Conservation (phyloP, 2,888 invertebrate genomes). For the Acanthosepion lycidas region DNA sequence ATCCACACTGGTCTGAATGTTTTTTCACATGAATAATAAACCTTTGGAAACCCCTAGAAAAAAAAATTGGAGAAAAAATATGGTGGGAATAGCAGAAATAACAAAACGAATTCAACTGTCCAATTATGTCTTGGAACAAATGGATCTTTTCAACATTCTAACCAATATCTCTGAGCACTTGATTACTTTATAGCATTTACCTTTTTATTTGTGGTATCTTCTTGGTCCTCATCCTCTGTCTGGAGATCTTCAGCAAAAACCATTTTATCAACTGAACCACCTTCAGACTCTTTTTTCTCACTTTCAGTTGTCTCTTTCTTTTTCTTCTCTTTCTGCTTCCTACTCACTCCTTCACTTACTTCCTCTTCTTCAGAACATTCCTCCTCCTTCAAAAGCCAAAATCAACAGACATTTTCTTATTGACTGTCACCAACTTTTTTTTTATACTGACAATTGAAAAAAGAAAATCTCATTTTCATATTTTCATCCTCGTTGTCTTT, state of each 20-base stretch:
- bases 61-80: no score
- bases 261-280: slow-evolving; percentile 50
- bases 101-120: no score
- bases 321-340: neutral
- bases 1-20: no score
- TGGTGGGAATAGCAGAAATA: no score
- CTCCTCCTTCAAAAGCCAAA: neutral
- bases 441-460: neutral
- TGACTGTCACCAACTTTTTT: neutral
- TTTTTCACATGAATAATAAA: no score
- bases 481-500: no score
- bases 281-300: slow-evolving; percentile 35
- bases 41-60: no score
- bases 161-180: neutral
- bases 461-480: no score
- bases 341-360: neutral
- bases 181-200: neutral
- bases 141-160: no score
- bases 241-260: slow-evolving; percentile 50
- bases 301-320: neutral
- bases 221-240: slow-evolving; percentile 35
- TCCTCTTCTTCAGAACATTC: neutral
- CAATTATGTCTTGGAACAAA: no score
- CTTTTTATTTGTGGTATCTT: slow-evolving; percentile 12
- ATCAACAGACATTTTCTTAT: neutral